phyloP scores from a whole-genome alignment of 2,888 invertebrate species.

The Stenoptilia bipunctidactyla region DNA sequence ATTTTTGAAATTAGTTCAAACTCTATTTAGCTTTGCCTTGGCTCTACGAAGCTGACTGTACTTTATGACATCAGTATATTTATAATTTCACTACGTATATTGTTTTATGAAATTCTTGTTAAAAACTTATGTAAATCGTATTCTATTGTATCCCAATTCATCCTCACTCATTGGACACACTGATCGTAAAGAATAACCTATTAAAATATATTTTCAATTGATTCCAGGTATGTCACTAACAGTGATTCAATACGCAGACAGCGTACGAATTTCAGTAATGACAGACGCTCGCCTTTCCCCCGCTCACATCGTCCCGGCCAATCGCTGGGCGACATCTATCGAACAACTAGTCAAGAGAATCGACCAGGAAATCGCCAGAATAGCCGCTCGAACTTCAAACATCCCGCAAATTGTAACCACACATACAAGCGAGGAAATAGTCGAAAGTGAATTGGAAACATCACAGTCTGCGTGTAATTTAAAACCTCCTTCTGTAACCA shows the following conservation, averaged over 20 bases:
- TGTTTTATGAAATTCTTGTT: no score
- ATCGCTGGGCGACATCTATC: conserved; percentile 48
- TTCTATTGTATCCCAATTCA: no score
- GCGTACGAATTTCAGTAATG: conserved; percentile 78
- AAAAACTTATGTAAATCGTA: no score
- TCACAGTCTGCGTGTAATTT: conserved; percentile 21
- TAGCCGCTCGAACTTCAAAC: conserved; percentile 30
- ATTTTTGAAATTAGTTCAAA: no score
- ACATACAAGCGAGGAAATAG: conserved; percentile 11
- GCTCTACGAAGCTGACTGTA: no score
- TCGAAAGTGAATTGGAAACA: conserved; percentile 11
- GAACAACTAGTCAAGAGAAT: conserved; percentile 45
- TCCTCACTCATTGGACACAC: no score
- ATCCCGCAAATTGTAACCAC: conserved; percentile 29
- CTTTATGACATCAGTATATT: no score
- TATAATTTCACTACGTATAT: no score
- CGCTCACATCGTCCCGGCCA: conserved; percentile 69
- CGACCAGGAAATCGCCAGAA: conserved; percentile 51
- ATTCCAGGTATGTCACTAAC: conserved; percentile 80
- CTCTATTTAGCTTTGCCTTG: no score
- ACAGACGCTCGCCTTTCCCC: conserved; percentile 78
- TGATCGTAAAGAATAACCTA: no score
- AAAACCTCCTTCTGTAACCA: conserved; percentile 30
- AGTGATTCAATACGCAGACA: conserved; percentile 76
- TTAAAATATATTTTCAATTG: no score